Conservation (phyloP, 2,113 vertebrate species). For the Glaucomys volans region DNA sequence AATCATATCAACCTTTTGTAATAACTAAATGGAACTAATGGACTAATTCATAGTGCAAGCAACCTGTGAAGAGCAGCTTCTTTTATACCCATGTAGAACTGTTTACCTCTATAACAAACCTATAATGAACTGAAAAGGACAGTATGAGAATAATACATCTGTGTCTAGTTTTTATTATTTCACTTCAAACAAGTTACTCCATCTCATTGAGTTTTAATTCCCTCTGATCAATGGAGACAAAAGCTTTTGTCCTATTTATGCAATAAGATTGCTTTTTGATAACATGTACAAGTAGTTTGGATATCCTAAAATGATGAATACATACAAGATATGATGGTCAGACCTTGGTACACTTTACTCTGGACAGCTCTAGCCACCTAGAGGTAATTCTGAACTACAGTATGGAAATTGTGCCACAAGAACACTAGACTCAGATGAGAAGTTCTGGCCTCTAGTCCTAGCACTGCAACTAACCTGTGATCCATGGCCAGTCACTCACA, state of each 20-base stretch:
- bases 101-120: neutral
- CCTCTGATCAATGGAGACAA: neutral
- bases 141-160: neutral
- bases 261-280: neutral
- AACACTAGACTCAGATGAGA: neutral
- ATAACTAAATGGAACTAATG: neutral
- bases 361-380: neutral
- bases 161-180: neutral
- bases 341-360: neutral
- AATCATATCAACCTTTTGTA: neutral
- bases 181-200: constrained; percentile 28
- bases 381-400: neutral
- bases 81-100: neutral
- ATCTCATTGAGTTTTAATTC: neutral
- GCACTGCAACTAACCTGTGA: neutral
- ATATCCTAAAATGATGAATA: neutral
- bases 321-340: neutral
- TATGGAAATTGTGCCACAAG: neutral
- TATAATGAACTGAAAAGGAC: neutral
- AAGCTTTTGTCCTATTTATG: neutral
- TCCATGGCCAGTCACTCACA: neutral
- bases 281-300: neutral
- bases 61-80: neutral
- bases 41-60: neutral
- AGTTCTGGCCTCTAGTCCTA: neutral